Percentiles rank a stretch among this genome's conserved stretches.
phyloP scores from a whole-genome alignment of 2,113 vertebrate genomes.

The Ramphastos sulfuratus region DNA sequence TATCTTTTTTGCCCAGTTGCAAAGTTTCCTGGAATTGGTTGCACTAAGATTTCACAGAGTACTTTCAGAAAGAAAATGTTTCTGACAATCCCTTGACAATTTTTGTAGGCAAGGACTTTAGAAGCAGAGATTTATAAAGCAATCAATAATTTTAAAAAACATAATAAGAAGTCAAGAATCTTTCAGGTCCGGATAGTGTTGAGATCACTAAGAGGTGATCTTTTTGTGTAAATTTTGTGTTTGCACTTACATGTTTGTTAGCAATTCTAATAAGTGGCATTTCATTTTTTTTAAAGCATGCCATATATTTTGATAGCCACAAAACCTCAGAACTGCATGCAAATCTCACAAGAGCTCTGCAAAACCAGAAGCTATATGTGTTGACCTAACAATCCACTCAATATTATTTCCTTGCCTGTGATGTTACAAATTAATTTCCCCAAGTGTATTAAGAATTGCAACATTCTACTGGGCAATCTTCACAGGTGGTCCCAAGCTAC shows the following conservation, averaged over 20 bases:
- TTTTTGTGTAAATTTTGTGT: background rate
- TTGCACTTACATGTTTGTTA: background rate
- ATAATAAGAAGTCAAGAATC: background rate
- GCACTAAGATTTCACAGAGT: background rate
- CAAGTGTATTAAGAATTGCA: background rate
- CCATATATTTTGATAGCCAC: background rate
- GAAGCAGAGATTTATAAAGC: background rate
- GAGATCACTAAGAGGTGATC: background rate
- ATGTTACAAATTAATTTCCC: background rate
- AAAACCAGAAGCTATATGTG: background rate
- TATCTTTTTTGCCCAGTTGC: background rate
- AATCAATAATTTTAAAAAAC: background rate
- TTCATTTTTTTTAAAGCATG: background rate
- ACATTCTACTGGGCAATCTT: background rate
- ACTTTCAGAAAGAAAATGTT: background rate
- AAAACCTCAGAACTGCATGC: background rate
- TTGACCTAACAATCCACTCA: background rate
- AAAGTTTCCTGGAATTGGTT: background rate
- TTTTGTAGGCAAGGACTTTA: background rate
- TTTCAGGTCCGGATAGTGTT: background rate
- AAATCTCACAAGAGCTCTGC: background rate
- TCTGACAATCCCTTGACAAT: background rate
- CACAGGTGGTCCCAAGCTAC: background rate
- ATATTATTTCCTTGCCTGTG: background rate
- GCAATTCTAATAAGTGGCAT: background rate